Percentiles rank a stretch among this genome's conserved stretches.
phyloP scores from a whole-genome alignment of 2,113 vertebrate genomes.

The Oxyruncus cristatus region DNA sequence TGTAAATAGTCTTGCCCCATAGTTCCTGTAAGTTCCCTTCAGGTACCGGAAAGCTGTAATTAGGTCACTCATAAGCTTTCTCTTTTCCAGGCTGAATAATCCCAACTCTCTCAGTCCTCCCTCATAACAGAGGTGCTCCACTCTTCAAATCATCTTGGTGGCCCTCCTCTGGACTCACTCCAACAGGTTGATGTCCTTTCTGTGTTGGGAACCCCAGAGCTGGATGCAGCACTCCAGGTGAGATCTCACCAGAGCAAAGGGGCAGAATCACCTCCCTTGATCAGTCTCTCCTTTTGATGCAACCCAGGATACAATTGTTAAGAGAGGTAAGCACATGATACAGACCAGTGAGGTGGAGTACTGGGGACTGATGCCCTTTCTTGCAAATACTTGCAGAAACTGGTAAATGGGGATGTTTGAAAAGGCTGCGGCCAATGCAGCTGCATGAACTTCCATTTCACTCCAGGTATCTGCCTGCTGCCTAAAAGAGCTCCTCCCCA shows the following conservation, averaged over 20 bases:
- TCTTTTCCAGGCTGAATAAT: background rate
- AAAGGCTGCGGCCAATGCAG: background rate
- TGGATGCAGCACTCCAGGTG: background rate
- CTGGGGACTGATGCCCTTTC: background rate
- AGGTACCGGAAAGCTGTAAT: background rate
- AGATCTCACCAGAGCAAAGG: background rate
- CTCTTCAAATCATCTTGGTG: background rate
- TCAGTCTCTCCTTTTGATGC: background rate
- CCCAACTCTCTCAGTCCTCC: background rate
- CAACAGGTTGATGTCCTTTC: background rate
- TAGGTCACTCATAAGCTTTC: background rate
- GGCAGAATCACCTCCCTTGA: background rate
- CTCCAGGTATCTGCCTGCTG: background rate
- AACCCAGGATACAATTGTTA: background rate
- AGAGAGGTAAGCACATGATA: background rate
- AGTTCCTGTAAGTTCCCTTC: background rate
- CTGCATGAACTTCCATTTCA: background rate
- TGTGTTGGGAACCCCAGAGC: background rate
- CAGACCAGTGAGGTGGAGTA: background rate
- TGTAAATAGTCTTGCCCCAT: background rate
- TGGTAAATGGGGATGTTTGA: background rate
- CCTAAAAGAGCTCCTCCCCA: background rate
- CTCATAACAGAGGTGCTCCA: background rate
- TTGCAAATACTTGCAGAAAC: background rate
- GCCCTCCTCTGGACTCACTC: background rate